phyloP scores from a whole-genome alignment of 2,113 vertebrate species.

The Sterrhoptilus dennistouni region DNA sequence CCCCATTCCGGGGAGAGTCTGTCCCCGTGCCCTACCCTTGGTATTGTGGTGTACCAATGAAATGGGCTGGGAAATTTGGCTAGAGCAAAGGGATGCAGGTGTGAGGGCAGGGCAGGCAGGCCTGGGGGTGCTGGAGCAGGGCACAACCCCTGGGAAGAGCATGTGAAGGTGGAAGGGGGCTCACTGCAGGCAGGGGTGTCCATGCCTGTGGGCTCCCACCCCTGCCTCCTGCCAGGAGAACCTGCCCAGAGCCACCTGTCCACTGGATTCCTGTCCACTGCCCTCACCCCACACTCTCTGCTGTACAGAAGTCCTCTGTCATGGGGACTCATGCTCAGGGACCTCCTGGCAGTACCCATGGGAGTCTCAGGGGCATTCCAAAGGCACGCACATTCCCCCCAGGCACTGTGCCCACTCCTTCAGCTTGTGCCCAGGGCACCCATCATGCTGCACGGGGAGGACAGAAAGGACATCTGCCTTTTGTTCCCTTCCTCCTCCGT shows the following conservation, averaged over 20 bases:
- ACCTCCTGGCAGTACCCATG: not conserved
- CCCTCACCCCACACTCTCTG: not conserved
- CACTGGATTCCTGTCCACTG: not conserved
- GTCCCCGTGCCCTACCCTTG: not conserved
- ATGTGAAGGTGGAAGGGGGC: not conserved
- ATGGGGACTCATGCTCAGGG: not conserved
- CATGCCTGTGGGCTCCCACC: fast-evolving
- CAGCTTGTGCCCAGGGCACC: fast-evolving
- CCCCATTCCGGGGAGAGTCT: not conserved
- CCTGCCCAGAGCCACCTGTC: not conserved
- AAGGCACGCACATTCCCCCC: not conserved
- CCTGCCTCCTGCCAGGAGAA: not conserved
- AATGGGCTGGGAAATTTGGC: not conserved
- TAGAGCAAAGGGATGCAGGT: not conserved
- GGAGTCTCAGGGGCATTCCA: not conserved
- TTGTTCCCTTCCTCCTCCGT: not conserved
- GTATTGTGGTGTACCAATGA: not conserved
- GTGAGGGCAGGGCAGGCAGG: not conserved
- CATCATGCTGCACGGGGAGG: fast-evolving
- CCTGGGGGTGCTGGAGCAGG: not conserved
- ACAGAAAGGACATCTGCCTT: not conserved
- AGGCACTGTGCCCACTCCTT: not conserved
- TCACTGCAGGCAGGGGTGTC: not conserved
- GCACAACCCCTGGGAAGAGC: not conserved
- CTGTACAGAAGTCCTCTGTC: not conserved